Percentiles rank a stretch among this genome's conserved stretches.
These are phyloP conservation scores for Mimumesa dahlbomi DNA, from an alignment of 2,888 invertebrate genomes.

Conservation along the genomic window DNA sequence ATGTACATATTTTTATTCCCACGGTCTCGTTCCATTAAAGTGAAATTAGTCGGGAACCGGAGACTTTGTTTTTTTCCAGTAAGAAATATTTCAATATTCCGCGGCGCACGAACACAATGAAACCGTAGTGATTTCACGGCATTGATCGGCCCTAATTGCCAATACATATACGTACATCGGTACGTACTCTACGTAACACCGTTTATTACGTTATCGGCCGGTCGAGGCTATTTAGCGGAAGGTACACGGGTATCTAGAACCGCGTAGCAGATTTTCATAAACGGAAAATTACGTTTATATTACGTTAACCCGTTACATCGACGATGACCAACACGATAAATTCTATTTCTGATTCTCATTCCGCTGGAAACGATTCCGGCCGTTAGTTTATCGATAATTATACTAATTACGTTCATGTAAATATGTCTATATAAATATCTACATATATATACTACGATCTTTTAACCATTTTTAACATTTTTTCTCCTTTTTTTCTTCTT, in stretches of 20 bases:
- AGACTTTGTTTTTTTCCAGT: not conserved
- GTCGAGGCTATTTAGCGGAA: constrained; percentile 3
- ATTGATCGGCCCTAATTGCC: constrained; percentile 10
- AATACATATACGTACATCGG: not conserved
- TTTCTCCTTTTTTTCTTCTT: too few relatives aligned
- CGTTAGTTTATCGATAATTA: too few relatives aligned
- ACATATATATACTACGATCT: too few relatives aligned
- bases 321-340: not conserved
- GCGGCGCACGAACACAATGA: too few relatives aligned
- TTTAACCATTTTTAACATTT: too few relatives aligned
- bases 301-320: not conserved
- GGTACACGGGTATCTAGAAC: too few relatives aligned
- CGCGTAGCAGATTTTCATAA: constrained; percentile 14
- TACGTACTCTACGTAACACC: constrained; percentile 6
- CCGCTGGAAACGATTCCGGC: not conserved
- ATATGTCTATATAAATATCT: not conserved
- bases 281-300: constrained; percentile 32
- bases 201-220: constrained; percentile 13
- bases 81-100: not conserved
- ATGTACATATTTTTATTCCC: constrained; percentile 19
- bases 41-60: not conserved
- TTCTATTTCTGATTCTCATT: not conserved
- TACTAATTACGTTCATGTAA: not conserved
- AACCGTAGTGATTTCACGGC: not conserved
- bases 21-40: not conserved